Base-by-base conservation (phyloP, 2,113 vertebrate genomes). In the Nothobranchius furzeri region DNA sequence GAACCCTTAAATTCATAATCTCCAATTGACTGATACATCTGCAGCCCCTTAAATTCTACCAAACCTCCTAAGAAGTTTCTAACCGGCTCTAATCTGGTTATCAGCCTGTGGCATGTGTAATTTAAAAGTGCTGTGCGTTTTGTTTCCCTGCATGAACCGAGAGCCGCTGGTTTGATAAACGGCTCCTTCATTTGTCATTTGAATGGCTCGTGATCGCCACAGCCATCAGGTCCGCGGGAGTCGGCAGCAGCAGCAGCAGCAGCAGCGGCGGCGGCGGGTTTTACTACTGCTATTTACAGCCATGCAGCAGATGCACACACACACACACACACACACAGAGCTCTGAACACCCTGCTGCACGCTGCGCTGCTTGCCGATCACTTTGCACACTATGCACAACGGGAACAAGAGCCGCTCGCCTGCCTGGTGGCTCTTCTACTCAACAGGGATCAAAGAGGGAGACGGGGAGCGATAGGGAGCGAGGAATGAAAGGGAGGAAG, bases 231-330 rank as follows among this genome's bases (percentile, higher is more conserved):
- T 68, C 43, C 2, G 12, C 70, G 20, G 52, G 59, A 69, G 45
- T 50, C 48, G n/a, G 60, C 30, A 0, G 64, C 36, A 11, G 64
- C 49, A 58, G 60, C 54, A 53, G 67, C 49, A 58, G 64, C 36
- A 11, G 65, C 54, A 53, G 64, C 49, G 54, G 60, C 50, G 49
- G 67, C 49, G 54, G 65, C 58, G 53, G 64, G 60, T 68, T 82
- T 76, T 79, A 80, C 73, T 76, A 70, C 58, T 68, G 81, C 73
- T 85, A 82, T 86, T 90, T 89, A 84, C 77, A 82, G 78, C 65
- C 73, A 72, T 86, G 84, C 79, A 72, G 87, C 81, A 83, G 76
- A 84, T 82, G 69, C 76, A 74, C 66, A 10, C 48, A 50, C 48
- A 50, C 48, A 20, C 48, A 49, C 47, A 49, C 46, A 47, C 46